A percentile compares a stretch with the other conserved stretches of the same genome.
Evolutionary conservation across 1,140 invertebrate species (phyloP).

Genomic region (Halotydeus destructor): DNA sequence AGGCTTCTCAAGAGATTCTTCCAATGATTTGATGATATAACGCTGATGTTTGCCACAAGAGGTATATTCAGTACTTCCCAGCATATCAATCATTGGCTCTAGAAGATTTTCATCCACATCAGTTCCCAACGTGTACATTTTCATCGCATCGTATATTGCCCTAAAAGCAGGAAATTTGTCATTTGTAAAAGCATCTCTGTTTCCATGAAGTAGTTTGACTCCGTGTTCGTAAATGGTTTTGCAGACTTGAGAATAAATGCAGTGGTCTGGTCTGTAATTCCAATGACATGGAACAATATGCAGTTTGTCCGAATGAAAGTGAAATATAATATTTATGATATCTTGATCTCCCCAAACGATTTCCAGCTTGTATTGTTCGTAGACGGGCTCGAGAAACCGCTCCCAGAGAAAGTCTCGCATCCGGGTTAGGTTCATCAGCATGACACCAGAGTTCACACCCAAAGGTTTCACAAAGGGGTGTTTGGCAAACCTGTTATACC

Average conservation of each 20-base stretch:
- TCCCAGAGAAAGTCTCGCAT: conserved; percentile 69
- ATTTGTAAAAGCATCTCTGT: conserved; percentile 57
- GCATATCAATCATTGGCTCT: too few relatives aligned
- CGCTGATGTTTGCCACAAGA: too few relatives aligned
- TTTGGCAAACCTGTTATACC: conserved; percentile 86
- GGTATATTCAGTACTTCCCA: too few relatives aligned
- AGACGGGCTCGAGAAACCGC: conserved; percentile 55
- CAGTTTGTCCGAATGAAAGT: conserved; percentile 57
- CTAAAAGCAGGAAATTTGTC: conserved; percentile 67
- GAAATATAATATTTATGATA: conserved; percentile 87
- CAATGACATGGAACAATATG: conserved; percentile 61
- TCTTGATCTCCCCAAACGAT: conserved; percentile 96
- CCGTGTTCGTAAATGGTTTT: conserved; percentile 47
- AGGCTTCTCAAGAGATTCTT: too few relatives aligned
- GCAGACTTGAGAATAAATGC: conserved; percentile 72
- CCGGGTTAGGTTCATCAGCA: conserved; percentile 86
- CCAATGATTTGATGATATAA: too few relatives aligned
- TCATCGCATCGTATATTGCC: conserved; percentile 46
- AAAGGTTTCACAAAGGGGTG: conserved; percentile 79
- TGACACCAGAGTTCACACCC: conserved; percentile 85
- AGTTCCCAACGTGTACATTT: too few relatives aligned
- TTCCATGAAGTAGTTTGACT: conserved; percentile 66
- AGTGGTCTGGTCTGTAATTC: conserved; percentile 83
- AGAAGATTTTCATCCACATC: too few relatives aligned
- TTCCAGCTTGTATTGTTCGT: conserved; percentile 58